Percentiles rank a stretch among this genome's conserved stretches.
These are phyloP conservation scores for Plodia interpunctella DNA, from an alignment of 1,140 invertebrate genomes.

Conservation along the genomic window DNA sequence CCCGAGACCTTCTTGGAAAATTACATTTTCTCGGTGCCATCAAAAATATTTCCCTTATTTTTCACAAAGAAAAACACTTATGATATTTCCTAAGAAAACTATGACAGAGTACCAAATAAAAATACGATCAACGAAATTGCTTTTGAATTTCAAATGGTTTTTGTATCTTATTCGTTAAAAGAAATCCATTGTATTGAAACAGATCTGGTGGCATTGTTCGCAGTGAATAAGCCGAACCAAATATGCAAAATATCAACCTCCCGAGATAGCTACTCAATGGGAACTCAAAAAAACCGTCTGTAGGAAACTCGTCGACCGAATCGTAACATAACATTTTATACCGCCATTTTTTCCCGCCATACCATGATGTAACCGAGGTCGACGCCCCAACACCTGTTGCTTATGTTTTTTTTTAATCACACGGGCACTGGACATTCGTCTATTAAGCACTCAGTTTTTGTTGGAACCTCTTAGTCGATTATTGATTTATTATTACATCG, in stretches of 20 bases:
- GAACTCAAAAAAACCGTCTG: slow-evolving; percentile 27
- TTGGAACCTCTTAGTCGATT: slow-evolving; percentile 39
- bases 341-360: slow-evolving; percentile 42
- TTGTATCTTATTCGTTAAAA: neutral
- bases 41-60: neutral
- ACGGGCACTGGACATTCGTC: slow-evolving; percentile 39
- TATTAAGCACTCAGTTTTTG: slow-evolving; percentile 52
- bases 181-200: neutral
- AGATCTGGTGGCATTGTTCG: neutral
- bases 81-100: neutral
- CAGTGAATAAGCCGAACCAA: neutral
- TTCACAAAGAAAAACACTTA: neutral
- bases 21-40: no score
- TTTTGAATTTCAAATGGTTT: slow-evolving; percentile 1
- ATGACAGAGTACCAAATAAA: neutral
- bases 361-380: slow-evolving; percentile 51
- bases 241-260: slow-evolving; percentile 4
- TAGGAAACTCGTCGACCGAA: slow-evolving; percentile 26
- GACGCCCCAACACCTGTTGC: slow-evolving; percentile 48
- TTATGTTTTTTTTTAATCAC: slow-evolving; percentile 40
- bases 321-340: slow-evolving; percentile 26
- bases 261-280: slow-evolving; percentile 23
- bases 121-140: neutral
- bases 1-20: no score
- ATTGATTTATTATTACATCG: slow-evolving; percentile 45